Percentiles rank a stretch among this genome's conserved stretches.
phyloP scores from a whole-genome alignment of 1,140 invertebrate species.

The Penaeus indicus region DNA sequence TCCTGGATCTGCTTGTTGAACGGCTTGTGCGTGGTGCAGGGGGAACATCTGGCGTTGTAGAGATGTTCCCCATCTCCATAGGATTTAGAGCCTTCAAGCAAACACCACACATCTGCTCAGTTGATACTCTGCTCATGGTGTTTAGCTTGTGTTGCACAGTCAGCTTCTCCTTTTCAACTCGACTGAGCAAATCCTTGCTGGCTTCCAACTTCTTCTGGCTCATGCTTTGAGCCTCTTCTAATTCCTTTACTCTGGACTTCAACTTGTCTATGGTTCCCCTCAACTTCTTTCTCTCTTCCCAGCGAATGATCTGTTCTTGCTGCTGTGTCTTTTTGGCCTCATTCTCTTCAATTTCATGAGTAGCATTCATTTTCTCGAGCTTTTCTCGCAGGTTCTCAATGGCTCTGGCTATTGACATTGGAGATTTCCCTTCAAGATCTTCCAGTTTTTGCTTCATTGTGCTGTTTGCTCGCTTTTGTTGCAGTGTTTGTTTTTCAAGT shows the following conservation, averaged over 20 bases:
- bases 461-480: conserved; percentile 46
- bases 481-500: conserved; percentile 41
- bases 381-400: conserved; percentile 54
- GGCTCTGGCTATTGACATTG: conserved; percentile 42
- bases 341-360: conserved; percentile 44
- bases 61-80: conserved; percentile 19
- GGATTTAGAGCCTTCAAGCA: conserved; percentile 58
- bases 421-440: conserved; percentile 56
- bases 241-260: conserved; percentile 46
- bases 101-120: conserved; percentile 57
- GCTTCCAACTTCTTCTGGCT: conserved; percentile 47
- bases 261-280: conserved; percentile 47
- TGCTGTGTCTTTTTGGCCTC: conserved; percentile 37
- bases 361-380: conserved; percentile 52
- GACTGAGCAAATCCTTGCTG: conserved; percentile 49
- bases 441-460: conserved; percentile 51
- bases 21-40: conserved; percentile 9
- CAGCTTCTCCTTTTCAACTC: conserved; percentile 52
- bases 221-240: conserved; percentile 35
- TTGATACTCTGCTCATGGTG: conserved; percentile 38
- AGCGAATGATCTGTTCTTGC: conserved; percentile 52
- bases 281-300: conserved; percentile 61
- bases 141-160: conserved; percentile 44
- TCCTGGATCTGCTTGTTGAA: neutral
- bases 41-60: neutral